Conservation (phyloP, 2,888 invertebrate species). For the Allacma fusca region DNA sequence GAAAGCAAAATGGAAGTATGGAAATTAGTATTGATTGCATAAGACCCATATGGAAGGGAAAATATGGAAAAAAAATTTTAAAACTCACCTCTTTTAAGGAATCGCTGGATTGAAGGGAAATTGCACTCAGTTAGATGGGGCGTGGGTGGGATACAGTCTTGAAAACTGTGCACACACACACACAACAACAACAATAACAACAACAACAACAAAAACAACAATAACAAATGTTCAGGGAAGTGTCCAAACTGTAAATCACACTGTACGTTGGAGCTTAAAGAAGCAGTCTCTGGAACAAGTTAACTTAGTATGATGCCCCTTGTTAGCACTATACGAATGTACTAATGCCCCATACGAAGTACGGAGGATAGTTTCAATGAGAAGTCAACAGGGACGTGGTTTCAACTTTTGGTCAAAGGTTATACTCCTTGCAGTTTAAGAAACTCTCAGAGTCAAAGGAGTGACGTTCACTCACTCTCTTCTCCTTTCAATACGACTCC, state of each 20-base stretch:
- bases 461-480: constrained; percentile 7
- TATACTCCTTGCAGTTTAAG: constrained; percentile 10
- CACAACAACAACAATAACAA: neutral
- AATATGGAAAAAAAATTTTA: neutral
- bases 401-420: constrained; percentile 23
- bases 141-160: neutral
- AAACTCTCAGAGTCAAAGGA: neutral
- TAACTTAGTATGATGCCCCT: neutral
- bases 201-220: neutral
- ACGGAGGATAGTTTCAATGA: neutral
- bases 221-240: neutral
- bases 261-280: neutral
- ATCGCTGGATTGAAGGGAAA: neutral
- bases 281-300: neutral
- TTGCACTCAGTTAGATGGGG: neutral
- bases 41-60: neutral
- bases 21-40: too few relatives aligned
- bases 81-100: neutral
- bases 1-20: too few relatives aligned
- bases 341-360: neutral
- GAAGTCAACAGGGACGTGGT: constrained; percentile 17
- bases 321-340: neutral
- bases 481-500: too few relatives aligned
- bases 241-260: constrained; percentile 2
- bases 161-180: neutral